Conservation (phyloP, 2,797 vertebrate species). For the Onychomys arenicola region DNA sequence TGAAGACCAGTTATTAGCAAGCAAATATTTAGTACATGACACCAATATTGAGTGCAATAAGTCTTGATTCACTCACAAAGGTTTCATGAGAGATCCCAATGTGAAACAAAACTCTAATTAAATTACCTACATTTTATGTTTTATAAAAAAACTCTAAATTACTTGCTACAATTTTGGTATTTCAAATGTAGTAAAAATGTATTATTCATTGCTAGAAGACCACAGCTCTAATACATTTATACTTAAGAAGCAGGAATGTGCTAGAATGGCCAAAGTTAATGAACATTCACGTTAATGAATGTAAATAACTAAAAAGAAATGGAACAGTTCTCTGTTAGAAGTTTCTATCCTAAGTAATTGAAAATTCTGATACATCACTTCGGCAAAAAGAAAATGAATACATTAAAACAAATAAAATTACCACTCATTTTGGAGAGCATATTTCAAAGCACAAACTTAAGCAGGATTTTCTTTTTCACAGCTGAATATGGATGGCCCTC, state of each 20-base stretch:
- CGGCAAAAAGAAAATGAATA: neutral
- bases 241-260: accelerated
- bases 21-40: conserved; percentile 68
- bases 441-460: neutral
- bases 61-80: conserved; percentile 59
- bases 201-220: neutral
- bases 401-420: neutral
- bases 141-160: neutral
- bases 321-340: neutral
- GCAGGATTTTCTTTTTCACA: neutral
- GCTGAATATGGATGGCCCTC: neutral
- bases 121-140: neutral
- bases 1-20: conserved; percentile 27
- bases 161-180: neutral
- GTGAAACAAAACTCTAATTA: conserved; percentile 37
- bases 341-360: neutral
- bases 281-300: neutral
- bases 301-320: neutral
- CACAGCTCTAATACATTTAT: neutral
- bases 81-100: conserved; percentile 68
- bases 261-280: neutral
- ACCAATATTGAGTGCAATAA: neutral
- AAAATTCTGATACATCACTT: neutral
- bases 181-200: neutral
- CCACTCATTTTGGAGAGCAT: neutral